Evolutionary conservation across 2,797 vertebrate species (phyloP), one percentile per base, ranked within the genome.

Genomic region (Diceros bicornis): DNA sequence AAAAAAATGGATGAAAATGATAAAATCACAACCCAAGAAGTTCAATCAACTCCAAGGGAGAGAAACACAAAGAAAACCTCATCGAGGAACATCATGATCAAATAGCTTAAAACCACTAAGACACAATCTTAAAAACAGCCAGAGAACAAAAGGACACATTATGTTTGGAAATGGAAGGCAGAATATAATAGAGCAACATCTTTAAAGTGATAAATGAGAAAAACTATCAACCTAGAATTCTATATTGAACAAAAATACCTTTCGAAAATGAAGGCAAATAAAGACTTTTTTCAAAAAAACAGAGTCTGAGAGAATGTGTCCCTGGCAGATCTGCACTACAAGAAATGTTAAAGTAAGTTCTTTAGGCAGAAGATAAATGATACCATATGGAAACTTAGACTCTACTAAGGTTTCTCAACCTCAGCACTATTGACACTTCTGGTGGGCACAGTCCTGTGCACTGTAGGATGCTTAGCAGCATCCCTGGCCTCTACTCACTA

Each of bases 61-160:
- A 91, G 9, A 95, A 68, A 66, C 55, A 72, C 14, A 74, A 74
- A 69, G 41, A 79, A 92, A 85, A 91, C 4, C 18, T 75, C 59
- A 87, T 41, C 57, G 78, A 62, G 57, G 52, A 10, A 57, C 18
- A 66, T 59, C 32, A 77, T 47, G 74, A 64, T 83, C 74, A 74
- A 94, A 90, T 74, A 62, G 37, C 64, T 85, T 61, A 85, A 92
- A 94, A 44, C 32, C 37, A 32, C 18, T 85, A 59, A 92, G 32
- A 95, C 50, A 93, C 91, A 85, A 93, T 44, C 77, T 91, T 88
- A 96, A 95, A 87, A 83, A 72, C 23, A 84, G 20, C 17, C 41
- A 66, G 11, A 68, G 47, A 83, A 88, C 23, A 92, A 69, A 94
- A 61, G 20, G 44, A 61, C 41, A 34, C 1, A 66, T 0, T 57